These are phyloP conservation scores for Hemaris fuciformis DNA, from an alignment of 2,888 invertebrate genomes.

Conservation along the genomic window DNA sequence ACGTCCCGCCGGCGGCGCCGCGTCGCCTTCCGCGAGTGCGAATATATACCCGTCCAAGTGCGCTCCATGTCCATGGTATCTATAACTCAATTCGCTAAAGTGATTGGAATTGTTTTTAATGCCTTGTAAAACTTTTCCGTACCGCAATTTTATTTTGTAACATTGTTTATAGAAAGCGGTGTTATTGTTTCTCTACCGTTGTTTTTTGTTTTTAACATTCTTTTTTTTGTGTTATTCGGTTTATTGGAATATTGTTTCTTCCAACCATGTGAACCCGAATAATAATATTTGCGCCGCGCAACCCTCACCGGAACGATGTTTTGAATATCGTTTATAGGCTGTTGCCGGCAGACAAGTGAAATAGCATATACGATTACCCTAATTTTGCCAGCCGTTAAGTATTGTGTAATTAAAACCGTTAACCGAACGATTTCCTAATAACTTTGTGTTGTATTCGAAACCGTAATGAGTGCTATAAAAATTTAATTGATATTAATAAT, in stretches of 20 bases:
- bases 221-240: not conserved
- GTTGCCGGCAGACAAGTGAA: constrained; percentile 7
- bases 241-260: not conserved
- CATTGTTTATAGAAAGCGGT: not conserved
- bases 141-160: not conserved
- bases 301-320: constrained; percentile 1
- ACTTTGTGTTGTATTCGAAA: not conserved
- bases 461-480: not conserved
- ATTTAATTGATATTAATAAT: not conserved
- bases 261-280: not conserved
- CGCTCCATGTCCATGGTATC: constrained; percentile 76
- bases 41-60: constrained; percentile 74
- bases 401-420: constrained; percentile 6
- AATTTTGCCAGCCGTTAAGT: constrained; percentile 8
- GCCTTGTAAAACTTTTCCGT: not conserved
- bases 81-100: constrained; percentile 3
- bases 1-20: constrained; percentile 74
- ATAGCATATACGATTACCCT: constrained; percentile 6
- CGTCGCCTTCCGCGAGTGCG: constrained; percentile 76
- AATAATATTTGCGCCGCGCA: not conserved
- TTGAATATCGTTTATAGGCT: constrained; percentile 1
- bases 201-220: not conserved
- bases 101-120: constrained; percentile 13
- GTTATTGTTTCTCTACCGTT: not conserved
- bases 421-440: not conserved